Evolutionary conservation across 2,113 vertebrate species (phyloP), one percentile per base, ranked within the genome.

Genomic region (Stercorarius parasiticus): DNA sequence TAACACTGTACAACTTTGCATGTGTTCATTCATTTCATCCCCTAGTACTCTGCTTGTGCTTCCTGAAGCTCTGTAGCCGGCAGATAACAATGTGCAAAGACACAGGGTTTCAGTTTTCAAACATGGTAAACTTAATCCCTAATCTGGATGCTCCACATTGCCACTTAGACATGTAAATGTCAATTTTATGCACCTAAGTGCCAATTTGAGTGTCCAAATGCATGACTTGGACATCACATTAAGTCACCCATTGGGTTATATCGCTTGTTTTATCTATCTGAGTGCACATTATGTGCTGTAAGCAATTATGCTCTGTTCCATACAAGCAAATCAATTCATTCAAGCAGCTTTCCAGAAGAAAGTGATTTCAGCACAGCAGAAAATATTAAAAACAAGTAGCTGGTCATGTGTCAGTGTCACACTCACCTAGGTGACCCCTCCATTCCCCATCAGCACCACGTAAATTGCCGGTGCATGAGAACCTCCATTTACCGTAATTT

Each of bases 151-250:
- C 45, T 87, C 84, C 84, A 93, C 94, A 97, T 93, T 96, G 95
- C 89, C 86, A 93, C 53, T 96, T 97, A 87, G 74, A 55, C 86
- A 91, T 83, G 91, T 88, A 96, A 96, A 96, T 95, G 94, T 91
- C 93, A 66, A 70, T 95, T 97, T 95, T 96, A 90, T 93, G 66
- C 86, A 95, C 91, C 89, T 80, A 93, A 96, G 84, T 95, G 86
- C 91, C 95, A 94, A 96, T 97, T 82, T 95, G 91, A 94, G 87
- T 80, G 78, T 94, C 97, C 95, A 96, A 93, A 97, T 90, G 87
- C 89, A 73, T 90, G 87, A 82, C 94, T 97, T 91, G 95, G 96
- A 94, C 94, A 95, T 80, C 86, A 70, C 84, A 95, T 96, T 97
- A 97, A 96, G 70, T 36, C 84, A 95, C 42, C 93, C 71, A 42